A percentile compares a stretch with the other conserved stretches of the same genome.
Conservation (phyloP, 2,797 vertebrate genomes). For the Tapirus indicus region DNA sequence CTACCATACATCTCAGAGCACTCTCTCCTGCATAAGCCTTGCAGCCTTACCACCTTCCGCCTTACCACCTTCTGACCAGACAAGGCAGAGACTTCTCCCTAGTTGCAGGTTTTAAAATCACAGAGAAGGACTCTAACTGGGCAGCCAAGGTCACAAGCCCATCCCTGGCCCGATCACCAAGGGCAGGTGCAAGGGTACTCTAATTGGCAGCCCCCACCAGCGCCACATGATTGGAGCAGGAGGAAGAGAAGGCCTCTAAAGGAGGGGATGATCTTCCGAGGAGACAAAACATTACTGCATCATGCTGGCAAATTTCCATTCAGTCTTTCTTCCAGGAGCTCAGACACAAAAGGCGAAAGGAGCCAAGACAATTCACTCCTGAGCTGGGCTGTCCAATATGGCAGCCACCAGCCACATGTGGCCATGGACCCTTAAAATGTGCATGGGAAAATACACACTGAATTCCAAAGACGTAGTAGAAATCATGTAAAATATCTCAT, state of each 20-base stretch:
- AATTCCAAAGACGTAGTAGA: background rate
- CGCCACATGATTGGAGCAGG: accelerated
- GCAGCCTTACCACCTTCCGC: background rate
- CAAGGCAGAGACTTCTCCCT: background rate
- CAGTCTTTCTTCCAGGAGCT: background rate
- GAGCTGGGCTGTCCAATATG: too few species aligned
- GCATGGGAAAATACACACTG: accelerated
- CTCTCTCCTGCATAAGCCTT: accelerated
- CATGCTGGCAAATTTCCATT: accelerated
- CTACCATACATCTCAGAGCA: accelerated
- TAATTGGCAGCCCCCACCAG: background rate
- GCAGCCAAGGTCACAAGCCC: background rate
- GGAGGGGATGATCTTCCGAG: too few species aligned
- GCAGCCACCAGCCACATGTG: accelerated
- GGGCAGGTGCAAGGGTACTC: accelerated
- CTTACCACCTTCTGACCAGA: background rate
- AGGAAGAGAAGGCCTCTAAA: background rate
- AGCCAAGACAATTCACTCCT: accelerated
- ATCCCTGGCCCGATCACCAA: accelerated
- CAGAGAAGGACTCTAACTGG: background rate
- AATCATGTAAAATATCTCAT: background rate
- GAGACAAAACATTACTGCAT: background rate
- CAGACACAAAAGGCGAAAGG: background rate
- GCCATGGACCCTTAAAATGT: background rate
- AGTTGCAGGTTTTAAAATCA: background rate